A percentile compares a stretch with the other conserved stretches of the same genome.
Evolutionary conservation across 2,113 vertebrate species (phyloP).

Genomic region (Channa argus): DNA sequence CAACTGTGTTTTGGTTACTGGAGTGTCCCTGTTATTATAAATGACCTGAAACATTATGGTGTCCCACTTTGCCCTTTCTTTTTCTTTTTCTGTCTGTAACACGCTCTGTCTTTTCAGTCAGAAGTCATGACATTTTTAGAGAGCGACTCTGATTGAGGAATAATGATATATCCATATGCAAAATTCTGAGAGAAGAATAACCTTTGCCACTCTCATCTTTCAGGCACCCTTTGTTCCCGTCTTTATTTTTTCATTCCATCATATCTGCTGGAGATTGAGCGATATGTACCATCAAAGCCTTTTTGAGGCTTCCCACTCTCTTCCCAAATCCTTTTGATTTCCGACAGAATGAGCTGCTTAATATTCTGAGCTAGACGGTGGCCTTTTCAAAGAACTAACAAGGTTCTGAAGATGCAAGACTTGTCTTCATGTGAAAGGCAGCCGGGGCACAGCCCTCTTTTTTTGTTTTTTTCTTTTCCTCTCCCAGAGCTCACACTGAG

Average conservation of each 20-base stretch:
- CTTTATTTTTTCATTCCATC: constrained; percentile 69
- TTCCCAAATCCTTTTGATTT: constrained; percentile 80
- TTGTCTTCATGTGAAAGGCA: constrained; percentile 76
- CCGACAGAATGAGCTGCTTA: constrained; percentile 75
- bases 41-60: constrained; percentile 56
- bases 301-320: constrained; percentile 70
- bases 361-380: constrained; percentile 82
- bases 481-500: constrained; percentile 51
- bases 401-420: constrained; percentile 78
- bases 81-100: constrained; percentile 50
- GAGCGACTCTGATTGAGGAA: constrained; percentile 65
- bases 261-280: constrained; percentile 76
- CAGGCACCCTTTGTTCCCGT: constrained; percentile 61
- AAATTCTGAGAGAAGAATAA: constrained; percentile 64
- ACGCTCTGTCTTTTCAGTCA: constrained; percentile 36
- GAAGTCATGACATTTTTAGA: constrained; percentile 75
- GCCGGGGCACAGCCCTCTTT: constrained; percentile 62
- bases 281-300: constrained; percentile 74
- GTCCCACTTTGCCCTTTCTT: constrained; percentile 43
- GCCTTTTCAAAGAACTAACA: constrained; percentile 82
- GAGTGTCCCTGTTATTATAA: constrained; percentile 43
- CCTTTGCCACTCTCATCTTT: constrained; percentile 48
- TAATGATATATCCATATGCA: constrained; percentile 75
- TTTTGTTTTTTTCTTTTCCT: background rate
- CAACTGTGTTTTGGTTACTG: constrained; percentile 15